Conservation (phyloP, 2,888 invertebrate genomes). For the Pollenia labialis region DNA sequence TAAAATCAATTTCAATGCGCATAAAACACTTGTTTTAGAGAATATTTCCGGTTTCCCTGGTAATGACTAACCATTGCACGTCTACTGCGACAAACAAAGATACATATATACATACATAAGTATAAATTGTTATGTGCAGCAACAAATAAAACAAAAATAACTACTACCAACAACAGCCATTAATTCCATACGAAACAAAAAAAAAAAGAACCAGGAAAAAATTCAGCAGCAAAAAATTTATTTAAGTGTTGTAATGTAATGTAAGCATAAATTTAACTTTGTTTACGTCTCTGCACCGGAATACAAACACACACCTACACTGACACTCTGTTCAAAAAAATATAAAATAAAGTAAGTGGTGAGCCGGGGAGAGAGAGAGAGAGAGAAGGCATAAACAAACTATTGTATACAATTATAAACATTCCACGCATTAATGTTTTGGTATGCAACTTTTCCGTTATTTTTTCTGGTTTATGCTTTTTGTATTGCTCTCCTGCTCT, state of each 20-base stretch:
- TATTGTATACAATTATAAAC: conserved; percentile 7
- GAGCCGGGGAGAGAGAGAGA: not conserved
- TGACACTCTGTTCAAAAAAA: not conserved
- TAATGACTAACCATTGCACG: conserved; percentile 32
- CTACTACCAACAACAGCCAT: conserved; percentile 36
- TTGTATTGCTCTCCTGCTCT: not conserved
- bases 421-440: conserved; percentile 28
- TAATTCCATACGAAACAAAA: conserved; percentile 35
- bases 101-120: conserved; percentile 19
- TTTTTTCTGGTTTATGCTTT: conserved; percentile 16
- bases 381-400: not conserved
- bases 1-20: too few species aligned
- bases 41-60: too few species aligned
- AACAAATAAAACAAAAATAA: not conserved
- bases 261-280: conserved; percentile 59
- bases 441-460: conserved; percentile 12
- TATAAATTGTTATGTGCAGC: conserved; percentile 60
- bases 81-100: conserved; percentile 7
- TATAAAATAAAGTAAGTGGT: not conserved
- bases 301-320: not conserved
- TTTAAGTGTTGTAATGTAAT: conserved; percentile 53
- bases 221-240: conserved; percentile 4
- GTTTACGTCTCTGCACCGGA: conserved; percentile 33
- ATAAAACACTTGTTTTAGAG: too few species aligned
- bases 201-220: conserved; percentile 24